Base-by-base conservation (phyloP, 2,888 invertebrate species). In the Diaperis boleti region DNA sequence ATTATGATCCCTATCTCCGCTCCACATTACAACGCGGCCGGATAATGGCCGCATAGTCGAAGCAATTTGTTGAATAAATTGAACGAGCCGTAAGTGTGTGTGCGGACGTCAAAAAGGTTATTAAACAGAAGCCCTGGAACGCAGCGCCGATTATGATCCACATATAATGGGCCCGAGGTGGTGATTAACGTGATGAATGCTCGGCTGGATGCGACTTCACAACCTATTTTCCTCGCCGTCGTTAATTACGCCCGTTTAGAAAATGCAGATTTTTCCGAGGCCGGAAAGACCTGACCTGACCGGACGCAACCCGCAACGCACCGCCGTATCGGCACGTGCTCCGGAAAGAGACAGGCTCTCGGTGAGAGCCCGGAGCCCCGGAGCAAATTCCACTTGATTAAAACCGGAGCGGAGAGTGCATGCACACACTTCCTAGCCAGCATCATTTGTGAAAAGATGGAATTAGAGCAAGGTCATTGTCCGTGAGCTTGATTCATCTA, bases 391-490 rank as follows among this genome's bases (percentile, higher is more conserved):
- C 72, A 69, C 42, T 66, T 69, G 74, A 74, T 76, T 74, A 73
- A 74, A 76, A 74, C 74, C 72, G 72, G 74, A 75, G 74, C 74
- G 69, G 70, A 74, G 69, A 64, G 68, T 71, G 72, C 71, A n/a
- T n/a, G n/a, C n/a, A n/a, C n/a, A 69, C 73, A 75, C 75, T 74
- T 74, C 74, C 74, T 72, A 69, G 68, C 65, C 74, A 73, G 64
- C 64, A 72, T 70, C 70, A 69, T 73, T 74, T 72, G 72, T 73
- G 70, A 73, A 74, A 73, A 70, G 64, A 66, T 67, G 64, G 73
- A 77, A 78, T 76, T 77, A 72, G 78, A 78, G 75, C 77, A 78
- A 78, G 78, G 77, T 78, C 76, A 75, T 76, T 77, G 76, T 68
- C 77, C 78, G 74, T 71, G 70, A 55, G 62, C 59, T 66, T 63